Evolutionary conservation across 2,113 vertebrate genomes (phyloP).

Genomic region (Mesoclemmys tuberculata): DNA sequence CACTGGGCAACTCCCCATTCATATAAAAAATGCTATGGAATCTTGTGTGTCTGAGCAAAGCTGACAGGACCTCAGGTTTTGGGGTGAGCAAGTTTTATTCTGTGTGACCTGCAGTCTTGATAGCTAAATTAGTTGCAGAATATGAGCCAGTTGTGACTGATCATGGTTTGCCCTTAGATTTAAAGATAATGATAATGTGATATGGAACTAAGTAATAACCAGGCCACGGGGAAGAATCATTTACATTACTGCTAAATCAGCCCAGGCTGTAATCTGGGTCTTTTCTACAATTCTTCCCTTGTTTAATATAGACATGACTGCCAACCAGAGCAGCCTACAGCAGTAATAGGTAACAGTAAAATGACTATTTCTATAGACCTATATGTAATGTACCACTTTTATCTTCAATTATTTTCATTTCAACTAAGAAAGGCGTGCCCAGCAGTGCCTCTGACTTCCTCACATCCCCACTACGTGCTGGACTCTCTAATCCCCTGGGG

Average conservation of each 20-base stretch:
- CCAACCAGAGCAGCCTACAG: neutral
- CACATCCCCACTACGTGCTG: neutral
- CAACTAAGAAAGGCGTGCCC: neutral
- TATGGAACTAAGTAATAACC: neutral
- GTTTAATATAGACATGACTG: neutral
- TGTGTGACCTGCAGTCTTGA: neutral
- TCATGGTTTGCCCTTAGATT: neutral
- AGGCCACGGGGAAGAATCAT: no score
- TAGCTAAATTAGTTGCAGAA: neutral
- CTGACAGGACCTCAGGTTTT: neutral
- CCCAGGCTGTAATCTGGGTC: neutral
- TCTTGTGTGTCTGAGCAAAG: neutral
- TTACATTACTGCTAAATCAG: no score
- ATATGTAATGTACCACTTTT: neutral
- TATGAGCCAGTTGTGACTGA: neutral
- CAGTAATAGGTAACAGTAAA: neutral
- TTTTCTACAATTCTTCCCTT: neutral
- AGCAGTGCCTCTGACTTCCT: neutral
- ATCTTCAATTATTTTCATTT: neutral
- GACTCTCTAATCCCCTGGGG: neutral
- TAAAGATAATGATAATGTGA: neutral
- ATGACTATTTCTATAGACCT: neutral
- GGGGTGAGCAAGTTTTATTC: neutral
- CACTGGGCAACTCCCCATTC: neutral
- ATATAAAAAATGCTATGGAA: neutral